Conservation (phyloP, 2,888 invertebrate species). For the Phortica okadai region DNA sequence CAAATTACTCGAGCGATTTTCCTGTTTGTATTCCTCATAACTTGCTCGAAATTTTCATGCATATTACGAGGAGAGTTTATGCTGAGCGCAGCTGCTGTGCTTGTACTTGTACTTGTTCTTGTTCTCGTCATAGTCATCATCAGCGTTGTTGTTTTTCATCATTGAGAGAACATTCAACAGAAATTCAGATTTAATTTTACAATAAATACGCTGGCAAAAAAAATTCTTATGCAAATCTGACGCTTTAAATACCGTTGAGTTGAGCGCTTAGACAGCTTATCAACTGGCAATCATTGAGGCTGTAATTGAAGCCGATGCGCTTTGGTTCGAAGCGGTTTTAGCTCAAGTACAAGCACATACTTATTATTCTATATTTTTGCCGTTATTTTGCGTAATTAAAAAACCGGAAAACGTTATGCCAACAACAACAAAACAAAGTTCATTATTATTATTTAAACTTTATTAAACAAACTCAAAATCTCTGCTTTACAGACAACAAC, state of each 20-base stretch:
- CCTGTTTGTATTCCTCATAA: conserved; percentile 2
- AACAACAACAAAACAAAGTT: not conserved
- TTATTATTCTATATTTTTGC: not conserved
- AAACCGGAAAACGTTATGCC: too few relatives aligned
- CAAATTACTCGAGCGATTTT: conserved; percentile 23
- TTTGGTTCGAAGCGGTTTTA: conserved; percentile 21
- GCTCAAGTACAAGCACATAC: not conserved
- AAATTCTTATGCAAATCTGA: not conserved
- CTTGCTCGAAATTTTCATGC: not conserved
- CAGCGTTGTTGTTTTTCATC: not conserved
- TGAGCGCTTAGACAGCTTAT: not conserved
- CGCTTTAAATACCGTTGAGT: not conserved
- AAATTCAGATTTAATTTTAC: not conserved
- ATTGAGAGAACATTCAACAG: not conserved
- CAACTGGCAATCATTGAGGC: not conserved
- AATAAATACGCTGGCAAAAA: not conserved
- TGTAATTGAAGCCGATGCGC: not conserved
- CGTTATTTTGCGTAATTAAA: too few relatives aligned
- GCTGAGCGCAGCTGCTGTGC: not conserved
- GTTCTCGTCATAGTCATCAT: too few relatives aligned
- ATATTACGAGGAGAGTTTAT: not conserved
- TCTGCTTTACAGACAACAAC: not conserved
- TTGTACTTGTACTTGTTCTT: not conserved
- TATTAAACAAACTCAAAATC: not conserved
- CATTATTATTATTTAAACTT: not conserved